These are phyloP conservation scores for Marisa cornuarietis DNA, from an alignment of 1,140 invertebrate species.

Conservation along the genomic window DNA sequence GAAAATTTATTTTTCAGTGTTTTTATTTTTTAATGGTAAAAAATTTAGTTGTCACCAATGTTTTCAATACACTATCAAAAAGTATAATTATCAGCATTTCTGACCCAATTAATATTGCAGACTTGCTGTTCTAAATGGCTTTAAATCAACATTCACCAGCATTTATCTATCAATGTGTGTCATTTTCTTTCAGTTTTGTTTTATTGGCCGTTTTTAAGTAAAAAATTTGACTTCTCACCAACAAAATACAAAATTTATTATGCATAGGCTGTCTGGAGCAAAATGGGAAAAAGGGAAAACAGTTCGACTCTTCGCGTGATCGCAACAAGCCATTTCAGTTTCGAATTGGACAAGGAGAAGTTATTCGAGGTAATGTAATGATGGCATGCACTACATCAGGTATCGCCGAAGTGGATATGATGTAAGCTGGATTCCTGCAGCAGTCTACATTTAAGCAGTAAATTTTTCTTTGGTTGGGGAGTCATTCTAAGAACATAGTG, in stretches of 20 bases:
- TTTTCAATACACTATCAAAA: not conserved
- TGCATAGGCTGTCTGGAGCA: too few species aligned
- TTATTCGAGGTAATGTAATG: slow-evolving; percentile 56
- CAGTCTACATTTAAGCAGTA: too few species aligned
- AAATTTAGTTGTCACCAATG: too few species aligned
- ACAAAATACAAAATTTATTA: slow-evolving; percentile 43
- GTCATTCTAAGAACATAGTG: too few species aligned
- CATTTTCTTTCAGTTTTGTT: not conserved
- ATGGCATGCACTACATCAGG: not conserved
- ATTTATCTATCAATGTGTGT: too few species aligned
- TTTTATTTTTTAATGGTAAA: too few species aligned
- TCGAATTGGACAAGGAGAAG: slow-evolving; percentile 55
- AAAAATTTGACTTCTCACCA: slow-evolving; percentile 26
- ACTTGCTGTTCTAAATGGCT: not conserved
- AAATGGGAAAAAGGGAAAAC: slow-evolving; percentile 36
- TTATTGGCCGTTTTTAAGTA: not conserved
- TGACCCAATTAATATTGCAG: not conserved
- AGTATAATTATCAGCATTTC: not conserved
- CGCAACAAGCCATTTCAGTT: slow-evolving; percentile 57
- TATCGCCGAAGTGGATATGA: not conserved
- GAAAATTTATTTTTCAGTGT: too few species aligned
- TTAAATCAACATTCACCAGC: not conserved
- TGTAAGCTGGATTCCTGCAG: too few species aligned
- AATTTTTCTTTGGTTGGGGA: too few species aligned
- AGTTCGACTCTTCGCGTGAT: slow-evolving; percentile 62